A percentile compares a stretch with the other conserved stretches of the same genome.
Conservation (phyloP, 2,888 invertebrate species). For the Oscheius sp. region DNA sequence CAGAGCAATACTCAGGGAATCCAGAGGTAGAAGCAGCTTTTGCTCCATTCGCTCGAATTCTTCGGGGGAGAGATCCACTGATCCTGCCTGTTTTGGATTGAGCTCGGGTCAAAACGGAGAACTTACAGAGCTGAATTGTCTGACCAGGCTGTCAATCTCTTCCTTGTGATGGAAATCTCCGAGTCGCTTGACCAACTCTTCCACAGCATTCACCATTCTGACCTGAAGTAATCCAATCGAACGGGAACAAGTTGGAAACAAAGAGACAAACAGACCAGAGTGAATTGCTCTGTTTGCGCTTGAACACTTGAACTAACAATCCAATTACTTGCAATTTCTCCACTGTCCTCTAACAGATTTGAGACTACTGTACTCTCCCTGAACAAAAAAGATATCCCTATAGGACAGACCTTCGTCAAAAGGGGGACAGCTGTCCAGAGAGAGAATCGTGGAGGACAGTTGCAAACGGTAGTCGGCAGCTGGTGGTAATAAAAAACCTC, state of each 20-base stretch:
- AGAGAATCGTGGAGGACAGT: not conserved
- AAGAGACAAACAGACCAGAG: too few relatives aligned
- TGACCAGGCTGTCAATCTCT: not conserved
- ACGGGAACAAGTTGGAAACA: too few relatives aligned
- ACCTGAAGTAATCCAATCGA: too few relatives aligned
- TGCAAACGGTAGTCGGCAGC: not conserved
- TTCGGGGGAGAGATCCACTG: slow-evolving; percentile 11
- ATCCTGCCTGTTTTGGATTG: not conserved
- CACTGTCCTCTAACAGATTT: too few relatives aligned
- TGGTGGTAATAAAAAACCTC: slow-evolving; percentile 24
- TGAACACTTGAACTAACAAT: too few relatives aligned
- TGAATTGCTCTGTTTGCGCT: too few relatives aligned
- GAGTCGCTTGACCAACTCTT: not conserved
- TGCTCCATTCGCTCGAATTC: slow-evolving; percentile 20
- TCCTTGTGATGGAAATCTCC: not conserved
- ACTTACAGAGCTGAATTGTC: not conserved
- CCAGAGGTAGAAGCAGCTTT: slow-evolving; percentile 42
- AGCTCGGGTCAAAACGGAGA: not conserved
- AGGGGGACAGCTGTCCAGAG: too few relatives aligned
- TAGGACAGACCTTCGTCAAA: too few relatives aligned
- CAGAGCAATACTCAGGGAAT: slow-evolving; percentile 78
- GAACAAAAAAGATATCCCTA: too few relatives aligned
- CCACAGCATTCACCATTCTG: not conserved
- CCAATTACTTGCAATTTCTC: too few relatives aligned
- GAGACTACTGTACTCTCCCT: too few relatives aligned